Evolutionary conservation across 2,113 vertebrate genomes (phyloP), one percentile per base, ranked within the genome.

Genomic region (Oceanodroma tethys): DNA sequence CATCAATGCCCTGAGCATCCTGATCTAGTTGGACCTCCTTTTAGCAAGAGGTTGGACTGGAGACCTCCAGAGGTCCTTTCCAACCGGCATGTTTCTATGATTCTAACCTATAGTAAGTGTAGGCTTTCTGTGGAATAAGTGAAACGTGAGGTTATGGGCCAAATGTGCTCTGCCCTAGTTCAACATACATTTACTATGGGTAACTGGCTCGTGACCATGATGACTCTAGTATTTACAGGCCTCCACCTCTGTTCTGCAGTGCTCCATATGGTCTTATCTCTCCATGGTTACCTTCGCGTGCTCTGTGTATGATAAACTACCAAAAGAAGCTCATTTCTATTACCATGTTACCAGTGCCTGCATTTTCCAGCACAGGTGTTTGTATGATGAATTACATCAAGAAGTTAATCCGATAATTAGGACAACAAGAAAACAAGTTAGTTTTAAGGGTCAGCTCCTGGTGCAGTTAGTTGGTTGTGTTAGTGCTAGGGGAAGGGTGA

Each of bases 51-150:
- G 21, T 11, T 42, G 83, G 38, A 6, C 8, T 42, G 53, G 32
- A 80, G 30, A 11, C 15, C 53, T 47, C 17, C 53, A 42, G 38
- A 68, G n/a, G 13, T 86, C 62, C 38, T 40, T 43, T 21, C 47
- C n/a, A 53, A 9, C 55, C 1, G 1, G 9, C 5, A 2, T 8
- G 34, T 23, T 67, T 11, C 36, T 43, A 38, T 48, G 52, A 9
- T 25, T 70, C 58, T 55, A 52, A 1, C 9, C 68, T 22, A 2
- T 0, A 12, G 25, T 4, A 60, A 27, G 3, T 0, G 22, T 1
- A 19, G 74, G 3, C 47, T 85, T 66, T 17, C 36, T 25, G 2
- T 81, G 79, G 20, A 38, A 25, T 87, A 9, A 59, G 15, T 38
- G 55, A 73, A 19, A 32, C 1, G 1, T 0, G 32, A 38, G 36